Conservation (phyloP, 1,140 invertebrate species). For the Ostrea denselamellosa region DNA sequence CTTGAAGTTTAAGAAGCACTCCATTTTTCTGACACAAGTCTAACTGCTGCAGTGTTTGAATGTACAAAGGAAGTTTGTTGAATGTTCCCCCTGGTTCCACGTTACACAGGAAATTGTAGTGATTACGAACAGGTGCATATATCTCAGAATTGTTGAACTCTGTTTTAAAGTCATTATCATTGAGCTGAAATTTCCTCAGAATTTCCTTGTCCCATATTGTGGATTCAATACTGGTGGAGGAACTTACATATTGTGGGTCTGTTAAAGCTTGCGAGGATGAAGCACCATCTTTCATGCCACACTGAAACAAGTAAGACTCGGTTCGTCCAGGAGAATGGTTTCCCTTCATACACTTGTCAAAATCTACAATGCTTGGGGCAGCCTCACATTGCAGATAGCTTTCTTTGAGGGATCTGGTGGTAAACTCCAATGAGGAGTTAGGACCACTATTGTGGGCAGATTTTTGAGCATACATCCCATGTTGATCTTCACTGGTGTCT, state of each 20-base stretch:
- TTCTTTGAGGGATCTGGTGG: not conserved
- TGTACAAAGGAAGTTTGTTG: not conserved
- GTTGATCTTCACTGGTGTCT: not conserved
- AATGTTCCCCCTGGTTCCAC: not conserved
- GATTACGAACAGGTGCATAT: not conserved
- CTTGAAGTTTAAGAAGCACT: not conserved
- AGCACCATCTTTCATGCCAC: not conserved
- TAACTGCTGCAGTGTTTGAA: constrained; percentile 6
- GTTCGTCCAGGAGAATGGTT: not conserved
- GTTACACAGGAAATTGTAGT: not conserved
- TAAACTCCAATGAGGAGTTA: not conserved
- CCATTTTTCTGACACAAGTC: not conserved
- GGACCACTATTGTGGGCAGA: not conserved
- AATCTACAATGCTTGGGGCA: not conserved
- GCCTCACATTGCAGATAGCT: not conserved
- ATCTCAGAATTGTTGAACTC: not conserved
- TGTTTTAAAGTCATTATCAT: constrained; percentile 18
- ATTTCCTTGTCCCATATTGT: constrained; percentile 8
- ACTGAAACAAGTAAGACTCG: not conserved
- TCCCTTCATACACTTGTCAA: not conserved
- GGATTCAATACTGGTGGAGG: not conserved
- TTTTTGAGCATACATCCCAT: not conserved
- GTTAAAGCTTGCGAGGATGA: not conserved
- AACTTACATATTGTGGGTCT: not conserved
- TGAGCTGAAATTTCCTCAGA: not conserved